These are phyloP conservation scores for Pristionchus arcanus DNA, from an alignment of 2,888 invertebrate species.

Conservation along the genomic window DNA sequence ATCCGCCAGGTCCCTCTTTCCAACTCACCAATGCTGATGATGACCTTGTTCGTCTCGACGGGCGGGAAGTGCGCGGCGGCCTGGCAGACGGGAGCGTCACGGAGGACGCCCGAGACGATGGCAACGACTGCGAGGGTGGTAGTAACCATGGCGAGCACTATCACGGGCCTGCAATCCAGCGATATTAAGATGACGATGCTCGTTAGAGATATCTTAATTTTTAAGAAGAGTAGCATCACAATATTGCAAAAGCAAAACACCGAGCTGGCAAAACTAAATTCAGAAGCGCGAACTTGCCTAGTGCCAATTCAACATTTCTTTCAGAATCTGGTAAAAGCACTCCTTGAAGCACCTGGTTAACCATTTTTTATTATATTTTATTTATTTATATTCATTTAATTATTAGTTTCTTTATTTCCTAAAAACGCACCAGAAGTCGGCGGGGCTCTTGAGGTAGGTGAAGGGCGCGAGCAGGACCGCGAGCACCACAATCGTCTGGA, in stretches of 20 bases:
- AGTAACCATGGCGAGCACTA: constrained; percentile 78
- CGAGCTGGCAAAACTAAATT: not conserved
- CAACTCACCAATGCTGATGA: constrained; percentile 64
- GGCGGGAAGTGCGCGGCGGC: constrained; percentile 62
- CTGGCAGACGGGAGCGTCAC: constrained; percentile 62
- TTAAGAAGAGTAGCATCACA: too few relatives aligned
- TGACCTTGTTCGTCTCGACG: constrained; percentile 57
- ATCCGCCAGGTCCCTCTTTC: not conserved
- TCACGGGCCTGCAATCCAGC: constrained; percentile 73
- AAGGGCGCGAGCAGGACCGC: constrained; percentile 73
- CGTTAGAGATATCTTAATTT: too few relatives aligned
- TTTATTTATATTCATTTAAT: not conserved
- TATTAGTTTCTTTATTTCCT: too few relatives aligned
- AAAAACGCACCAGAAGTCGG: constrained; percentile 75
- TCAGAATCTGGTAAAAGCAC: too few relatives aligned
- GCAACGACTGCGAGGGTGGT: constrained; percentile 74
- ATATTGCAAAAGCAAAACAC: not conserved
- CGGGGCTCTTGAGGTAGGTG: constrained; percentile 76
- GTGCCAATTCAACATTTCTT: not conserved
- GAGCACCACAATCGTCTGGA: constrained; percentile 67
- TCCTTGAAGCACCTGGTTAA: too few relatives aligned
- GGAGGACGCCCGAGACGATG: constrained; percentile 72
- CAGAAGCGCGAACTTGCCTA: not conserved
- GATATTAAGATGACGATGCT: too few relatives aligned
- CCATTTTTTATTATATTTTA: not conserved